Base-by-base conservation (phyloP, 2,888 invertebrate species). In the Lamellibrachia columna region DNA sequence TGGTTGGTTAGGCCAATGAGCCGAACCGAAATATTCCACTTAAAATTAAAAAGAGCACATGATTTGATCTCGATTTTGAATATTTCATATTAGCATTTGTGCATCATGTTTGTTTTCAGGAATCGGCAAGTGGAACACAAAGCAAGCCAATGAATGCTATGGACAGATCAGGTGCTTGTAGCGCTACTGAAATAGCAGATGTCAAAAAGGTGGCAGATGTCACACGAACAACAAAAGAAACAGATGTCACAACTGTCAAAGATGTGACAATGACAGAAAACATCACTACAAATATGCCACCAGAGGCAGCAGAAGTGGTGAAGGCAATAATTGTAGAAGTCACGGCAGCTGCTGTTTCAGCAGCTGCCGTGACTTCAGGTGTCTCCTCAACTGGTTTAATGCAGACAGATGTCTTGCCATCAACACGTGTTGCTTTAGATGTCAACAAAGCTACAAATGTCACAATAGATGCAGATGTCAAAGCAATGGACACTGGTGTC, bases 121-220 rank as follows among this genome's bases (percentile, higher is more conserved):
- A 75, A 75, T 75, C 75, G n/a, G 15, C 75, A 15, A 75, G 75
- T 9, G 3, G 9, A 55, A 55, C 40, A 40, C 3, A 2, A 55
- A 75, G 75, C 75, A 75, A 75, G 6, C 75, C 22, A 22, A 75
- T 22, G 75, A n/a, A 75, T 75, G 75, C 6, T 75, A 55, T 9
- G 15, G 22, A 91, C 52, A 40, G 28, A 91, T 52, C 52, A 53
- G 40, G 40, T 40, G 40, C 40, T 40, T 40, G 40, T 40, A 40
- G 40, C 0, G 40, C 40, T 40, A 40, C 40, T 40, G 40, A 40
- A 40, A 40, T 40, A 40, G 40, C 40, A 40, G 91, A 91, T 91
- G 91, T 91, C 15, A 52, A 52, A 91, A 91, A n/a, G 53, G 91
- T 91, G 91, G 91, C n/a, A 91, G 91, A 91, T 52, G 91, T 52